Percentiles rank a stretch among this genome's conserved stretches.
Conservation (phyloP, 1,140 invertebrate genomes). For the Archivesica marissinica region DNA sequence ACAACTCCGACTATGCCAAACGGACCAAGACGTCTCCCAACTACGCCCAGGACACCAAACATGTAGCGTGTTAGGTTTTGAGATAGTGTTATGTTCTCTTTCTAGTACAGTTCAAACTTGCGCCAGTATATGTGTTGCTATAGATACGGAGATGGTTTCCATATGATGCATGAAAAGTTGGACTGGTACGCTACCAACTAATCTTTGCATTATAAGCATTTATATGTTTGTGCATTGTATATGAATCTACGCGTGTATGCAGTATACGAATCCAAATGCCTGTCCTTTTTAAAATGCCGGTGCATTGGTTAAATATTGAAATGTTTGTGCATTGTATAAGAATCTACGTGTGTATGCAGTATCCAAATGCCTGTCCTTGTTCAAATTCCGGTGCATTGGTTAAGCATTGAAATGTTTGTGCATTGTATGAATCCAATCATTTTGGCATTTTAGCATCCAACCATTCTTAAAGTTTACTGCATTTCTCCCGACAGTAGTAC, state of each 20-base stretch:
- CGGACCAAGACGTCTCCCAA: conserved; percentile 52
- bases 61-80: conserved; percentile 7
- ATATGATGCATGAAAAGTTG: neutral
- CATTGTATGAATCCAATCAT: no score
- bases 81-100: neutral
- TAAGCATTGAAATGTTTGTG: no score
- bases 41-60: conserved; percentile 54
- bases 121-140: neutral
- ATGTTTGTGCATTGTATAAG: no score
- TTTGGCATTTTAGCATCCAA: no score
- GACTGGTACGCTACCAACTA: neutral
- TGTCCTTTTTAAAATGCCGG: no score
- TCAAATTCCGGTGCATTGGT: no score
- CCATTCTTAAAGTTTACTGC: no score
- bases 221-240: neutral
- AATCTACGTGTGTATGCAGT: no score
- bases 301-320: no score
- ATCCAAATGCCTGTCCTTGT: no score
- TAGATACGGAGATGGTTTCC: neutral
- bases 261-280: no score
- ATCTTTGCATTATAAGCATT: neutral
- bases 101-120: neutral
- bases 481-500: no score
- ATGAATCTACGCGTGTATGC: neutral
- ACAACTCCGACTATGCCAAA: conserved; percentile 61